Conservation (phyloP, 2,113 vertebrate species). For the Dipodomys stephensi region DNA sequence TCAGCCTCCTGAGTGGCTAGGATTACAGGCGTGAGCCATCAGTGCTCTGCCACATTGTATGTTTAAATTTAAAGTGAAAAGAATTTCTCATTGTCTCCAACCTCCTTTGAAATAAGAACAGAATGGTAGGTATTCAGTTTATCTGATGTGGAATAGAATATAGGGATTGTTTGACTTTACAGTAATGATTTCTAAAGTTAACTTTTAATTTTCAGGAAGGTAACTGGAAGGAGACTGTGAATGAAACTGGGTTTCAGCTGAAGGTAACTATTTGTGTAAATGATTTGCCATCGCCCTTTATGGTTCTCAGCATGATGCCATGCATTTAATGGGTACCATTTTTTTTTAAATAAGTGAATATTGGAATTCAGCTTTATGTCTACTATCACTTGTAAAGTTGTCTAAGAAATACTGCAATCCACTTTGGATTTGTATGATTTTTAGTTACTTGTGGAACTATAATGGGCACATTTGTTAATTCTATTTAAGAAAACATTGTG, state of each 20-base stretch:
- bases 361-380: conserved; percentile 45
- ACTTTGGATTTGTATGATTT: conserved; percentile 48
- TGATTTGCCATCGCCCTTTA: neutral
- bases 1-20: too few relatives aligned
- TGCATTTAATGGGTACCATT: neutral
- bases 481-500: conserved; percentile 9
- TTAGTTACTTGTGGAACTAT: conserved; percentile 14
- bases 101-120: conserved; percentile 36
- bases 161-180: conserved; percentile 20
- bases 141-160: conserved; percentile 18
- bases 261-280: conserved; percentile 89
- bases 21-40: too few relatives aligned
- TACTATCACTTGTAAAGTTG: conserved; percentile 30
- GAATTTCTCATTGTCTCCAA: neutral
- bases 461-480: conserved; percentile 45
- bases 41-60: neutral
- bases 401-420: conserved; percentile 22
- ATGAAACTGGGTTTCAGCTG: conserved; percentile 95
- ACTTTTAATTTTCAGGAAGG: conserved; percentile 90
- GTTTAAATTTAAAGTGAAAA: conserved; percentile 62
- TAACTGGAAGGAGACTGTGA: conserved; percentile 96
- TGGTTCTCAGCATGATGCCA: neutral
- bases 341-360: neutral
- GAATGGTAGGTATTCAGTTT: neutral
- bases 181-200: conserved; percentile 68